Percentiles rank a stretch among this genome's conserved stretches.
Evolutionary conservation across 2,888 invertebrate genomes (phyloP).

Genomic region (Steromphala cineraria): DNA sequence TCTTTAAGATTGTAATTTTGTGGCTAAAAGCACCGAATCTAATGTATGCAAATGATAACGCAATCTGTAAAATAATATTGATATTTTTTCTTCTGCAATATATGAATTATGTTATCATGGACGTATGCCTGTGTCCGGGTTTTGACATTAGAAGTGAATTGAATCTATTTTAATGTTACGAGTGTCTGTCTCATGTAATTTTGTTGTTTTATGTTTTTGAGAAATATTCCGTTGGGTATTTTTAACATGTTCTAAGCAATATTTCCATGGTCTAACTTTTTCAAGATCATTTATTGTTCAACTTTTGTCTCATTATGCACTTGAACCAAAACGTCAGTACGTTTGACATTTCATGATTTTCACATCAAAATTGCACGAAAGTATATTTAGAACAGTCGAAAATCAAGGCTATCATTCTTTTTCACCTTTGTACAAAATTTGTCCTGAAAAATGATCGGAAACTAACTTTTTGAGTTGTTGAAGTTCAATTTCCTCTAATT

Average conservation of each 20-base stretch:
- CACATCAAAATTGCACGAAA: no score
- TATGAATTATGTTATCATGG: constrained; percentile 6
- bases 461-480: no score
- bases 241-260: constrained; percentile 11
- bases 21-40: constrained; percentile 10
- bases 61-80: constrained; percentile 10
- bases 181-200: not conserved
- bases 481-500: no score
- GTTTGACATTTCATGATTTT: no score
- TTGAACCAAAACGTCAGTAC: no score
- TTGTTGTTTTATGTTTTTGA: not conserved
- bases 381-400: no score
- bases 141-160: not conserved
- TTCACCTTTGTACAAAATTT: no score
- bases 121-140: constrained; percentile 12
- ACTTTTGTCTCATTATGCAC: not conserved
- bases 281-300: not conserved
- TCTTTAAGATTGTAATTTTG: constrained; percentile 16
- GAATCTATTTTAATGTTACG: constrained; percentile 6
- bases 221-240: not conserved
- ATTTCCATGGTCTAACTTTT: not conserved
- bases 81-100: constrained; percentile 19
- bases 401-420: no score
- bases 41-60: constrained; percentile 15
- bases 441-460: no score